Base-by-base conservation (phyloP, 2,888 invertebrate genomes). In the Salticus scenicus region DNA sequence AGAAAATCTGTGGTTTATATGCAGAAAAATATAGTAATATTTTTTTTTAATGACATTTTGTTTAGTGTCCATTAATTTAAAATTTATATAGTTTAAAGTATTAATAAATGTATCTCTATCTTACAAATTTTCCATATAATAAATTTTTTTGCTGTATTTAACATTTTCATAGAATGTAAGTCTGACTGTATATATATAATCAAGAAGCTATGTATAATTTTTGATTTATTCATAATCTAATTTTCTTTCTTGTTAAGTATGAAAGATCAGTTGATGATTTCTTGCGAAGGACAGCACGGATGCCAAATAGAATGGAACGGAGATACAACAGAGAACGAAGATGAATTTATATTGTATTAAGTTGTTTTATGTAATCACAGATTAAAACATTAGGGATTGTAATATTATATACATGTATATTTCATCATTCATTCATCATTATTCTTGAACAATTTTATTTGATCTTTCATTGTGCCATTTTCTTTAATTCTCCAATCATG, bases 191-290 rank as follows among this genome's bases (percentile, higher is more conserved):
- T n/a, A n/a, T n/a, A n/a, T n/a, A n/a, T n/a, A n/a, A n/a, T n/a
- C n/a, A n/a, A n/a, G n/a, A n/a, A n/a, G n/a, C n/a, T n/a, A n/a
- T n/a, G n/a, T n/a, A n/a, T n/a, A n/a, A n/a, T n/a, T n/a, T n/a
- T n/a, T n/a, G n/a, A n/a, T n/a, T n/a, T n/a, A n/a, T n/a, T n/a
- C n/a, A n/a, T n/a, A n/a, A n/a, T n/a, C 10, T 37, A 10, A 33
- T 24, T 37, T 20, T 41, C 37, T 8, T 67, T 41, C 69, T 31
- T 57, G 5, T 89, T 88, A 90, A 92, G 91, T 97, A 97, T 91
- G 97, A 97, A 91, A 94, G 96, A 73, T 95, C 96, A 82, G 96
- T 96, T 30, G 95, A 97, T 91, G 96, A 97, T 91, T 97, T 96
- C 91, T 92, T 97, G 84, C 95, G 96, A 93, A 94, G 96, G 90